Conservation (phyloP, 92 coral and sea anemone species). For the Umimayanthus chanpuru region DNA sequence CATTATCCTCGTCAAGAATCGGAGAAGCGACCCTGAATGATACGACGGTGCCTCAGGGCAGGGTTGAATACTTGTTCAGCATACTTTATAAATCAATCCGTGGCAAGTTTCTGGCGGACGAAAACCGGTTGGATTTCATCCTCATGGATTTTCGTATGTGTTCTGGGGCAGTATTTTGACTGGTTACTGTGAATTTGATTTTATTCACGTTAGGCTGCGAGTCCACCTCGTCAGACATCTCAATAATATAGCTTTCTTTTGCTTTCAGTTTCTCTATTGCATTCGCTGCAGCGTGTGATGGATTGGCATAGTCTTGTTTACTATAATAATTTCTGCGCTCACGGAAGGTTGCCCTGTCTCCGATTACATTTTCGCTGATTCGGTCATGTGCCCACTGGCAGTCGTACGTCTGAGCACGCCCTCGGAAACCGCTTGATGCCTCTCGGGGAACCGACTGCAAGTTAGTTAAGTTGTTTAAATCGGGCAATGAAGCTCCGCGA, state of each 20-base stretch:
- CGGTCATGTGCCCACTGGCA: background rate
- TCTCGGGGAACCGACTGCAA: background rate
- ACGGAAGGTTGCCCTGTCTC: background rate
- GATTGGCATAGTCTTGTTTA: background rate
- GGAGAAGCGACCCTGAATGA: too few relatives aligned
- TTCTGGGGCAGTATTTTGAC: background rate
- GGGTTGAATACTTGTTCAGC: background rate
- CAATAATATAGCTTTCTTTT: background rate
- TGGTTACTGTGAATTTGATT: background rate
- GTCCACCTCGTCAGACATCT: background rate
- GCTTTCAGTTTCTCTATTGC: background rate
- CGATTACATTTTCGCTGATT: background rate
- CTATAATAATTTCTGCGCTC: background rate
- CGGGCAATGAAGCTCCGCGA: slow-evolving; percentile 42
- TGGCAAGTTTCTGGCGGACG: background rate
- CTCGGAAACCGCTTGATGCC: background rate
- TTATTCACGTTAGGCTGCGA: background rate
- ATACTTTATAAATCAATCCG: background rate
- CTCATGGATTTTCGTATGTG: background rate
- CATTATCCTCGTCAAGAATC: background rate
- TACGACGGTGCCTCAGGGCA: background rate
- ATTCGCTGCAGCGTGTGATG: background rate
- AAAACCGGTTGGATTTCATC: background rate
- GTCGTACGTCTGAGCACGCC: slow-evolving; percentile 12
- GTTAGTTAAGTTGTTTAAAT: background rate